Conservation (phyloP, 2,113 vertebrate species). For the Pituophis catenifer region DNA sequence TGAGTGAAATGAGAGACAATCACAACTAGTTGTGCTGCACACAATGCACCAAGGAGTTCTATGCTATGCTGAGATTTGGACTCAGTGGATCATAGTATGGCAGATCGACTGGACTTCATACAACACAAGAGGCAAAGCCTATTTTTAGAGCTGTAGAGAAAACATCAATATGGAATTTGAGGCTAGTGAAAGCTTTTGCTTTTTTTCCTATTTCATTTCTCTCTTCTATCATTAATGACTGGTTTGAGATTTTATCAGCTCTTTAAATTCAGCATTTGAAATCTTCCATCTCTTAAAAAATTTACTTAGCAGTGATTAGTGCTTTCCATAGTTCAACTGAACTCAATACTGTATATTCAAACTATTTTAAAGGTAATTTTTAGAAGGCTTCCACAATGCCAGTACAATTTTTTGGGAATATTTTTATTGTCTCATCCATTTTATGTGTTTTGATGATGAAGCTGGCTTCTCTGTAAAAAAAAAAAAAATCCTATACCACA, state of each 20-base stretch:
- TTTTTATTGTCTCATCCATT: background rate
- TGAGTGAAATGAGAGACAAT: background rate
- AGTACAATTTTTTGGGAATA: background rate
- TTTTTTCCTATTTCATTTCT: background rate
- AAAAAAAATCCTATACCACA: background rate
- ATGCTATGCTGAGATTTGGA: background rate
- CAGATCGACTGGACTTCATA: background rate
- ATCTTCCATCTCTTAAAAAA: background rate
- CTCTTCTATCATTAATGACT: background rate
- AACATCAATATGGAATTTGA: background rate
- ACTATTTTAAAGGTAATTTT: background rate
- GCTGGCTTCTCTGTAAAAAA: background rate
- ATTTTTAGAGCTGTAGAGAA: background rate
- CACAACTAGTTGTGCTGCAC: background rate
- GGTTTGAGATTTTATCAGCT: background rate
- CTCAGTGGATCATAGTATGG: background rate
- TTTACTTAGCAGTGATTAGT: background rate
- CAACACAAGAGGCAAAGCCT: background rate
- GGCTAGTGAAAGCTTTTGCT: background rate
- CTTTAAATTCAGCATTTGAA: background rate
- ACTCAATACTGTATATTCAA: background rate
- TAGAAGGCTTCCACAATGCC: background rate
- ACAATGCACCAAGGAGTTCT: background rate
- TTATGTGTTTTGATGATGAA: background rate
- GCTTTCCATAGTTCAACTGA: background rate